phyloP scores from a whole-genome alignment of 1,140 invertebrate genomes.

The Frieseomelitta varia region DNA sequence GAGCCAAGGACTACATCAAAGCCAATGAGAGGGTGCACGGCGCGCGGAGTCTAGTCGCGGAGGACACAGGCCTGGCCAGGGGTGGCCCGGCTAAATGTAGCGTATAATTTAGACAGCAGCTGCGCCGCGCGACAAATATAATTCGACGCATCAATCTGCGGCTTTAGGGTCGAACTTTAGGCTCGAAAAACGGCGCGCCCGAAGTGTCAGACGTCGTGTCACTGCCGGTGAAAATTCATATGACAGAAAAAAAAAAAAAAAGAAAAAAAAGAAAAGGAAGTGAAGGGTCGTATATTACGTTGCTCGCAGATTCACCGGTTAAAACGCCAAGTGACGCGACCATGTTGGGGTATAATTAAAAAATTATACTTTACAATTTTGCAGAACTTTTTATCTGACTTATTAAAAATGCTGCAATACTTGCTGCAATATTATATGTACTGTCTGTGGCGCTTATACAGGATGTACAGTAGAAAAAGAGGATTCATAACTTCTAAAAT shows the following conservation, averaged over 20 bases:
- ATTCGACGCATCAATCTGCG: constrained; percentile 81
- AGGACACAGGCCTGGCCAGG: constrained; percentile 58
- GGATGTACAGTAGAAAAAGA: too few species aligned
- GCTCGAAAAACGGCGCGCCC: constrained; percentile 12
- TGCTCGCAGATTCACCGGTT: background rate
- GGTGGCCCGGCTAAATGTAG: constrained; percentile 75
- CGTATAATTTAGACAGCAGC: constrained; percentile 80
- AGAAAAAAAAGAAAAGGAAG: background rate
- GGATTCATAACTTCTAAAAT: too few species aligned
- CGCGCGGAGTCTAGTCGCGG: constrained; percentile 38
- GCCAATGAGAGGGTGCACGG: constrained; percentile 53
- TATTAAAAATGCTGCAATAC: too few species aligned
- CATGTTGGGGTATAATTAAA: too few species aligned
- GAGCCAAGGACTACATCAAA: constrained; percentile 74
- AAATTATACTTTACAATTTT: too few species aligned
- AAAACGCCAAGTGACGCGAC: too few species aligned
- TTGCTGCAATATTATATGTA: too few species aligned
- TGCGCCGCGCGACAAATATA: constrained; percentile 75
- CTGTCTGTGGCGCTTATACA: too few species aligned
- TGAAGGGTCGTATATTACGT: background rate
- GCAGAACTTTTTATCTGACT: too few species aligned
- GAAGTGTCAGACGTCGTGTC: constrained; percentile 9
- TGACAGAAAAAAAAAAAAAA: background rate
- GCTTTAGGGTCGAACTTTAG: constrained; percentile 71
- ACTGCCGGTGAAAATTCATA: background rate